Conservation (phyloP, 2,888 invertebrate species). For the Chelonus formosanus region DNA sequence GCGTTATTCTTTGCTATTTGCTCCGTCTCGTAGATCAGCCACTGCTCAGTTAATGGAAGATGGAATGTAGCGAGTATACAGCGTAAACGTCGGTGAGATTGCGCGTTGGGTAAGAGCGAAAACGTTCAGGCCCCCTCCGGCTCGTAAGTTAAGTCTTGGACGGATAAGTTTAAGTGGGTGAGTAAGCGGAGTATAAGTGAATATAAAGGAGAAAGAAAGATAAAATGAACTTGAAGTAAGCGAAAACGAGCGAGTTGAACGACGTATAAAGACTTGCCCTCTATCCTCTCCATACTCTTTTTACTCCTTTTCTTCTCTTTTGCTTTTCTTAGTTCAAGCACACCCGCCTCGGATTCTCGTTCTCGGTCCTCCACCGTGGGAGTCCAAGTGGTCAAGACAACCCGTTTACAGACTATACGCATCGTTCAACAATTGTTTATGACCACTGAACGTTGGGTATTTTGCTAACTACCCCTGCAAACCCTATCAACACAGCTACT, state of each 20-base stretch:
- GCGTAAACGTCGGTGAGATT: slow-evolving; percentile 54
- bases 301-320: slow-evolving; percentile 15
- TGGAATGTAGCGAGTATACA: slow-evolving; percentile 52
- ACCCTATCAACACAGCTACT: slow-evolving; percentile 35
- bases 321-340: slow-evolving; percentile 5
- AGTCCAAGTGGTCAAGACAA: slow-evolving; percentile 42
- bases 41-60: slow-evolving; percentile 49
- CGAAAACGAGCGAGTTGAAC: slow-evolving; percentile 38
- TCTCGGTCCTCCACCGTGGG: slow-evolving; percentile 52
- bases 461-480: slow-evolving; percentile 56
- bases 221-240: slow-evolving; percentile 24
- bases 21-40: slow-evolving; percentile 43
- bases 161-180: slow-evolving; percentile 52
- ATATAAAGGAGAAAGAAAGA: slow-evolving; percentile 41
- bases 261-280: slow-evolving; percentile 24
- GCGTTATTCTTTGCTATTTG: slow-evolving; percentile 35
- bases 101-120: slow-evolving; percentile 33
- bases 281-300: slow-evolving; percentile 14
- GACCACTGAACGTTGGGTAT: slow-evolving; percentile 53
- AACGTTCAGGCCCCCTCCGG: slow-evolving; percentile 33
- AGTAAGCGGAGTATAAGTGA: slow-evolving; percentile 45
- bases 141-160: slow-evolving; percentile 52
- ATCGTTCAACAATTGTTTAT: slow-evolving; percentile 60
- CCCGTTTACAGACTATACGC: slow-evolving; percentile 46
- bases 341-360: neutral